Percentiles rank a stretch among this genome's conserved stretches.
Conservation (phyloP, 2,888 invertebrate genomes). For the Calameuta pallipes region DNA sequence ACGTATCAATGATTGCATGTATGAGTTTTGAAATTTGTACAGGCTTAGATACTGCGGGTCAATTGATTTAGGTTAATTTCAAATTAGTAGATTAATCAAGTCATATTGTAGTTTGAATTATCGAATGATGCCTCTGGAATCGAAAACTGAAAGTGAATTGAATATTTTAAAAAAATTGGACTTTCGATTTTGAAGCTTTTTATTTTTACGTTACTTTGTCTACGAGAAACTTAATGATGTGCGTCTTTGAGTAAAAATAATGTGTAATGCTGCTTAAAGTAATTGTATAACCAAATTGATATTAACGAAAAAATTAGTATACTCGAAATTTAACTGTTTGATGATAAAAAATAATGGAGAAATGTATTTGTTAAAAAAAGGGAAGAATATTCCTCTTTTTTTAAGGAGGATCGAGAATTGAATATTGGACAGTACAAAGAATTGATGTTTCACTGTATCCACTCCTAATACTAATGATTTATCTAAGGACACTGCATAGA, state of each 20-base stretch:
- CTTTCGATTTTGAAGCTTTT: background rate
- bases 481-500: no score
- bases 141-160: background rate
- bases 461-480: no score
- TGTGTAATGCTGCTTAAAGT: background rate
- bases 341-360: background rate
- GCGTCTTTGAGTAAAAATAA: background rate
- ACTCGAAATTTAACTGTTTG: background rate
- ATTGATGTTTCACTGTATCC: no score
- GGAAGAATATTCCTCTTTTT: no score
- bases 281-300: background rate
- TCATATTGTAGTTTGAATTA: background rate
- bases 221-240: background rate
- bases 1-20: background rate
- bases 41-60: no score
- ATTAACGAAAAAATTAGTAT: background rate
- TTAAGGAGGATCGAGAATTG: no score
- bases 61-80: background rate
- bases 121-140: background rate
- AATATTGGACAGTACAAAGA: no score
- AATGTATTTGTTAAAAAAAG: background rate
- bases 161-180: background rate
- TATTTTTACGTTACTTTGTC: background rate
- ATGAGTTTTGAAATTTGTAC: no score
- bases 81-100: background rate